Conservation (phyloP, 2,888 invertebrate genomes). For the Drosophila imparisetae region DNA sequence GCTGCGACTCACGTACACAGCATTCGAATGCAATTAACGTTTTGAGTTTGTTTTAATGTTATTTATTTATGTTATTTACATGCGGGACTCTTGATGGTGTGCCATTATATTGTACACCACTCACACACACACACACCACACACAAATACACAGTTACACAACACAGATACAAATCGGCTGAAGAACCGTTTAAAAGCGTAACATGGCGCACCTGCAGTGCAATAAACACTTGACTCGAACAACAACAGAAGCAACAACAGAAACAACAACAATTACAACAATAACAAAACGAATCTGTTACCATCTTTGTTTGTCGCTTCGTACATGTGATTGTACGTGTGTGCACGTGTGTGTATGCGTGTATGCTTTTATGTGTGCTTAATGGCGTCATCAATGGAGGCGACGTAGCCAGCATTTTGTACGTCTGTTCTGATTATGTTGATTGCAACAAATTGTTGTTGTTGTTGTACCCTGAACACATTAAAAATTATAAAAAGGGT, state of each 20-base stretch:
- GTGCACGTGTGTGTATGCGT: conserved; percentile 9
- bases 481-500: neutral
- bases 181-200: conserved; percentile 66
- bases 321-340: neutral
- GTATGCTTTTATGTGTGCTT: conserved; percentile 27
- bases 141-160: conserved; percentile 5
- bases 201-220: conserved; percentile 67
- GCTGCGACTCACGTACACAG: conserved; percentile 54
- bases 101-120: conserved; percentile 28
- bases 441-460: conserved; percentile 69
- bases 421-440: conserved; percentile 75
- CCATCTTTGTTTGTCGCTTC: conserved; percentile 47
- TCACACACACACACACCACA: conserved; percentile 1
- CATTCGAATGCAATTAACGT: conserved; percentile 67
- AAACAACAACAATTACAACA: conserved; percentile 10
- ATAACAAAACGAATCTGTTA: conserved; percentile 18
- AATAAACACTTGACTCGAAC: conserved; percentile 60
- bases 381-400: conserved; percentile 64
- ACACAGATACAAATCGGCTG: conserved; percentile 50
- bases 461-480: neutral
- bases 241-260: conserved; percentile 12
- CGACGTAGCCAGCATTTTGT: conserved; percentile 48
- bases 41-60: conserved; percentile 68
- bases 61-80: conserved; percentile 66
- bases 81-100: conserved; percentile 53